Base-by-base conservation (phyloP, 1,140 invertebrate genomes). In the Ephestia elutella region DNA sequence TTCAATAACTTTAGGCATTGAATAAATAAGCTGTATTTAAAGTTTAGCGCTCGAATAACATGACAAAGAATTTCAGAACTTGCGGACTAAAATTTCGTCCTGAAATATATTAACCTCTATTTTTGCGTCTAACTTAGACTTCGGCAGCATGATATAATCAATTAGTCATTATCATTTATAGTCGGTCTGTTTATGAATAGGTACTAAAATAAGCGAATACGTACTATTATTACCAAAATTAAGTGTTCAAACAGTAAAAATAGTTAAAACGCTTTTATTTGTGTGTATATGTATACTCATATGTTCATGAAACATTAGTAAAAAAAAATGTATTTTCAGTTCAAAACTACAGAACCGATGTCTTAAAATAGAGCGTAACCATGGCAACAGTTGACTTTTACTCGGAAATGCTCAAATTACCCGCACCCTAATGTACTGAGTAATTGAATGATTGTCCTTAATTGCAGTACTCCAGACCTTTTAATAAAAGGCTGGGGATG, bases 401-500 rank as follows among this genome's bases (percentile, higher is more conserved):
- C 51, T 57, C 35, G 28, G 54, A 53, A 25, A 25, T 7, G 21
- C 7, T 25, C 7, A 25, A 25, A 53, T n/a, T 25, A 25, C 50
- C 50, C 49, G 57, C 70, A 66, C 70, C 65, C 64, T 64, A 62
- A 70, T 62, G 56, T 66, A 65, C 53, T 25, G 21, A 9, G 25
- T 76, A 77, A 84, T 78, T 79, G 71, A 76, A 79, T 75, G 72
- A 80, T 80, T 84, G 67, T 58, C 66, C 64, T 65, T 80, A 79
- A 80, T 80, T 79, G 72, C 60, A 70, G 49, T 59, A 56, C 57
- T 57, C 60, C 53, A 57, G 66, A 49, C 67, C 66, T 73, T 73
- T 72, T 66, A 66, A 70, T 54, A 56, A 62, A 70, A 57, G 51
- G 38, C 61, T 53, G 54, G 67, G 71, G 70, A 70, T 78, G 78